Base-by-base conservation (phyloP, 2,888 invertebrate genomes). In the Linyphia triangularis region DNA sequence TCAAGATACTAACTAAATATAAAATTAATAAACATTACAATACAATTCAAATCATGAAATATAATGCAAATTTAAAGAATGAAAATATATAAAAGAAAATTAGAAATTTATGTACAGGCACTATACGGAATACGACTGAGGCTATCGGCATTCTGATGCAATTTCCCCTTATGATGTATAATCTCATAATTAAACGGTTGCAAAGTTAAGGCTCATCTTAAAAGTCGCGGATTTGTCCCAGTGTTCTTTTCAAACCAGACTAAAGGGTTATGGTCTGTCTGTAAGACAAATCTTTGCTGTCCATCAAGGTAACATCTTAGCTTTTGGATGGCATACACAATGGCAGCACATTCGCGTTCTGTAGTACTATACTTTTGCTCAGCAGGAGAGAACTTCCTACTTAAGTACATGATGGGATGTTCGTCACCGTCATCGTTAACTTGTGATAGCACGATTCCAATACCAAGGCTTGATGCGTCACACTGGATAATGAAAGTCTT, bases 201-300 rank as follows among this genome's bases (percentile, higher is more conserved):
- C 43, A 83, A 63, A 5, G 19, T 24, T n/a, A 75, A 51, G 0
- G 72, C 67, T 77, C 85, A 67, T 51, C 77, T 40, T n/a, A 67
- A 69, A 28, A 77, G 69, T 28, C 67, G 51, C 24, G 84, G 33
- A 57, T 75, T 84, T 24, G 75, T 30, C 65, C 67, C 75, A 28
- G 65, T 51, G 26, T 84, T 85, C 5, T 33, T 51, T 22, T 78
- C n/a, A 13, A 77, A 70, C 77, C 30, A 85, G 0, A 77, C 43
- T 30, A 69, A 43, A 7, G 69, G 70, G 28, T 85, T 77, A 40
- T 85, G 28, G 40, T 85, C 84, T 0, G 67, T 77, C 16, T 63
- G 59, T 26, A 72, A 57, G 10, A 73, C 24, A 19, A 70, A 69
- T 22, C 43, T 40, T n/a, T 59, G 59, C 3, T 37, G 70, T 30